phyloP scores from a whole-genome alignment of 2,888 invertebrate species.

The Pedicia rivosa region DNA sequence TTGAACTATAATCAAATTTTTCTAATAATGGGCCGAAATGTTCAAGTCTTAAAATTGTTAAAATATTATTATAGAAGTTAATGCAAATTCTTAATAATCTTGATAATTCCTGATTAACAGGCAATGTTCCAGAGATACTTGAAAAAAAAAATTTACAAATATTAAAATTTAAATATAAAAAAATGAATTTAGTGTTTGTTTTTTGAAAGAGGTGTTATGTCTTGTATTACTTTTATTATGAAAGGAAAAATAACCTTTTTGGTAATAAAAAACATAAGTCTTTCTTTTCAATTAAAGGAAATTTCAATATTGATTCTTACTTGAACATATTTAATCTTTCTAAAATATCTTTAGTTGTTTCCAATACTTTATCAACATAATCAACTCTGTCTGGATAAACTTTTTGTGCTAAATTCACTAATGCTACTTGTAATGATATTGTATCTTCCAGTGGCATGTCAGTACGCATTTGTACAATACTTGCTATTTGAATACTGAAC shows the following conservation, averaged over 20 bases:
- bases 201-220: too few relatives aligned
- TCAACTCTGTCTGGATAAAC: slow-evolving; percentile 91
- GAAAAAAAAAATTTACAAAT: slow-evolving; percentile 8
- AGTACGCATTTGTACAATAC: slow-evolving; percentile 84
- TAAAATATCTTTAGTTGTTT: slow-evolving; percentile 81
- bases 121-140: slow-evolving; percentile 29
- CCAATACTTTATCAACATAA: slow-evolving; percentile 89
- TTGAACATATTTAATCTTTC: slow-evolving; percentile 72
- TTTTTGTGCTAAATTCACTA: slow-evolving; percentile 87
- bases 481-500: slow-evolving; percentile 93
- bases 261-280: slow-evolving; percentile 1
- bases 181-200: too few relatives aligned
- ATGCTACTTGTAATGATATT: slow-evolving; percentile 83
- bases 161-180: slow-evolving; percentile 1
- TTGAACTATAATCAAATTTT: slow-evolving; percentile 75
- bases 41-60: slow-evolving; percentile 71
- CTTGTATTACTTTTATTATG: too few relatives aligned
- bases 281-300: not conserved
- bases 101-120: slow-evolving; percentile 84
- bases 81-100: slow-evolving; percentile 88
- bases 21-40: slow-evolving; percentile 76
- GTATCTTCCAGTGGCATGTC: slow-evolving; percentile 96
- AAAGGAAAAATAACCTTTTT: not conserved
- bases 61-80: slow-evolving; percentile 84
- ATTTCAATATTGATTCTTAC: slow-evolving; percentile 28